phyloP scores from a whole-genome alignment of 2,797 vertebrate species.

The Acanthopagrus latus region DNA sequence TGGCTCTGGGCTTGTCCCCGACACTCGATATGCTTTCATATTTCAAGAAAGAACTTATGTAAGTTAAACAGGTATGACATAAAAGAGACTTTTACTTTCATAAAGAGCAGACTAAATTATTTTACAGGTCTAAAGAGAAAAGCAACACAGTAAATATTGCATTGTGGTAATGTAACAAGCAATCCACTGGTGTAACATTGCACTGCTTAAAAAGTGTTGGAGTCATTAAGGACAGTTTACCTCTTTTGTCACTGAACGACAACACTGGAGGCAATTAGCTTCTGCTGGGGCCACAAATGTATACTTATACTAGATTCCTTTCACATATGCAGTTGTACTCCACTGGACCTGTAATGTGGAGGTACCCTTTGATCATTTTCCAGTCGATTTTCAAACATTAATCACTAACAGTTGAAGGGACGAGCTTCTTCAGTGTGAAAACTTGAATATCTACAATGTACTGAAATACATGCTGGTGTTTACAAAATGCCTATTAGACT shows the following conservation, averaged over 20 bases:
- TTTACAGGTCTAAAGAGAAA: too few relatives aligned
- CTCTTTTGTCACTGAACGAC: too few relatives aligned
- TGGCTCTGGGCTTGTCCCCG: slow-evolving; percentile 47
- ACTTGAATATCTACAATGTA: not conserved
- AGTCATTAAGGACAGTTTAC: too few relatives aligned
- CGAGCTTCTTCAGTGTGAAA: not conserved
- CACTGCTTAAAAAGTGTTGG: too few relatives aligned
- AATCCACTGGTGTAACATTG: too few relatives aligned
- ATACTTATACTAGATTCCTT: too few relatives aligned
- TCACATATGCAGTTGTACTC: too few relatives aligned
- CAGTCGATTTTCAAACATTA: not conserved
- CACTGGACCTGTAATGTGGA: too few relatives aligned
- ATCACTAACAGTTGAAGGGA: not conserved
- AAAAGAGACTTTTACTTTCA: not conserved
- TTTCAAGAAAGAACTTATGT: slow-evolving; percentile 15
- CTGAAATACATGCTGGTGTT: not conserved
- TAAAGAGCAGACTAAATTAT: not conserved
- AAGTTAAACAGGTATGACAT: not conserved
- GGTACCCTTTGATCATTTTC: not conserved
- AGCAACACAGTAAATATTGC: too few relatives aligned
- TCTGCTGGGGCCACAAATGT: too few relatives aligned
- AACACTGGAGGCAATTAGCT: too few relatives aligned
- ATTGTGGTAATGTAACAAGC: too few relatives aligned
- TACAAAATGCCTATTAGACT: not conserved
- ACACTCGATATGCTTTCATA: slow-evolving; percentile 51